Base-by-base conservation (phyloP, 2,888 invertebrate genomes). In the Drosophila fungiperda region DNA sequence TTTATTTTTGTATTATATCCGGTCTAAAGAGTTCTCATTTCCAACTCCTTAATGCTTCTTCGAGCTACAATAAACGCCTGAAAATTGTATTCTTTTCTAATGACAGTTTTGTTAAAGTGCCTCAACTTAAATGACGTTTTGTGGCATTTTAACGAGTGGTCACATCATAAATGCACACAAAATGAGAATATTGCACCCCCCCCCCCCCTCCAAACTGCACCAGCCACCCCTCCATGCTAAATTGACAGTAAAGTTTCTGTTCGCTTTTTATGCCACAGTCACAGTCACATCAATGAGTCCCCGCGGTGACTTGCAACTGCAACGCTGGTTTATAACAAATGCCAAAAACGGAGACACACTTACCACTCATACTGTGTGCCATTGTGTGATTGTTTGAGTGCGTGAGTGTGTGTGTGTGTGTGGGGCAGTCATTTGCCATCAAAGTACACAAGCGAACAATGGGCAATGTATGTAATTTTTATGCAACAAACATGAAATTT, bases 401-500 rank as follows among this genome's bases (percentile, higher is more conserved):
- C 54, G 36, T 29, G 54, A 12, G n/a, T 50, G 38, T 36, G 55
- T 38, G 59, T 48, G 70, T 61, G 36, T 59, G 42, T 76, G 54
- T 63, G 73, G 71, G 76, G 54, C 78, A 77, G 78, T 80, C 83
- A 78, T 86, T 80, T 76, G 73, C 79, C 86, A 84, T 86, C 81
- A 85, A 86, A 85, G 84, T 86, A 74, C 71, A 76, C 68, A 68
- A 63, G 83, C 83, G 81, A 87, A 87, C 86, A 86, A 86, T 87
- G 86, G 80, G 68, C 78, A 68, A 68, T 83, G 83, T 73, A 68
- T 76, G 82, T 86, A 82, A 85, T 86, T 86, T 87, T 83, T 84
- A 87, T 86, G 86, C 86, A 87, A 83, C 85, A 86, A 86, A 85
- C 83, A 84, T 87, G 50, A 87, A 87, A 86, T 86, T 86, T 86